These are phyloP conservation scores for Casuarius casuarius DNA, from an alignment of 2,113 vertebrate species.

Conservation along the genomic window DNA sequence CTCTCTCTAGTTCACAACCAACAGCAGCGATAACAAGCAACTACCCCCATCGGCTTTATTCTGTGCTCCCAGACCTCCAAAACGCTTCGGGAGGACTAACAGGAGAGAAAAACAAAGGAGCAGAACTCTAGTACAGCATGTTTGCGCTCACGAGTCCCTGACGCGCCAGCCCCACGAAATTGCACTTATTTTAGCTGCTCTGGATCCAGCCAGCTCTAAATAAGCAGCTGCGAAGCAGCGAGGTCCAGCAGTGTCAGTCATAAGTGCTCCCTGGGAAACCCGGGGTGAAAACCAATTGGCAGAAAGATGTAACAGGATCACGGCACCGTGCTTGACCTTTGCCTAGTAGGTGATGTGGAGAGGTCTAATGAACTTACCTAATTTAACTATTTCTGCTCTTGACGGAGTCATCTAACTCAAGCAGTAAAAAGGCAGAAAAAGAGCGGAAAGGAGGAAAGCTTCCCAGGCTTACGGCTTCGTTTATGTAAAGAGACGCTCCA, in stretches of 20 bases:
- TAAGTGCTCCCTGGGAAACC: slow-evolving; percentile 76
- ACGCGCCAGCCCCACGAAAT: slow-evolving; percentile 43
- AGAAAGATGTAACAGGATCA: slow-evolving; percentile 75
- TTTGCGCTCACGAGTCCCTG: slow-evolving; percentile 56
- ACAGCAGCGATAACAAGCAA: slow-evolving; percentile 19
- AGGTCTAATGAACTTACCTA: slow-evolving; percentile 64
- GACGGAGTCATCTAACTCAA: neutral
- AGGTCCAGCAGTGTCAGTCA: slow-evolving; percentile 72
- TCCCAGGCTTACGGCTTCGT: neutral
- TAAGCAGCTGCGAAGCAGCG: slow-evolving; percentile 73
- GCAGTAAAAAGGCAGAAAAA: neutral
- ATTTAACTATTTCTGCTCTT: slow-evolving; percentile 69
- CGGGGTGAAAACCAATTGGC: slow-evolving; percentile 71
- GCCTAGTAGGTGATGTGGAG: slow-evolving; percentile 30
- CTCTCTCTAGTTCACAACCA: slow-evolving; percentile 1
- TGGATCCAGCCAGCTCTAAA: slow-evolving; percentile 68
- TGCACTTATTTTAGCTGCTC: slow-evolving; percentile 58
- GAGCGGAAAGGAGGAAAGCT: neutral
- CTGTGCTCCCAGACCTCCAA: neutral
- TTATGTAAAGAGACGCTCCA: slow-evolving; percentile 1
- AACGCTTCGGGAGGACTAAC: neutral
- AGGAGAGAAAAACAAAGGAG: neutral
- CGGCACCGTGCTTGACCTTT: slow-evolving; percentile 72
- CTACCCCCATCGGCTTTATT: neutral
- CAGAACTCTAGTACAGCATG: neutral